These are phyloP conservation scores for Linnaemya tessellans DNA, from an alignment of 2,888 invertebrate genomes.

Conservation along the genomic window DNA sequence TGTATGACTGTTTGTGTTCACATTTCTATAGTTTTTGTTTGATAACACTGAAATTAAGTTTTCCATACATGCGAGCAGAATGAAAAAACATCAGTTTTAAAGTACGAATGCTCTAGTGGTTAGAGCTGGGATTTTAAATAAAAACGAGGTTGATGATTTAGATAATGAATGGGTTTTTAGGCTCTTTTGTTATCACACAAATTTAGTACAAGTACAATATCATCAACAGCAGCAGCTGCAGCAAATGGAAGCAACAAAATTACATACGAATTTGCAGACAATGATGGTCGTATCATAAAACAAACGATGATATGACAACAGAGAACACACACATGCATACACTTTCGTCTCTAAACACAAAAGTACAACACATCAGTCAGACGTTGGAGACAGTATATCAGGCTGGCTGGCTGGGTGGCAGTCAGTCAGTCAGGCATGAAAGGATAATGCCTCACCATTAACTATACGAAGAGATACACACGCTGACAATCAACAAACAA, in stretches of 20 bases:
- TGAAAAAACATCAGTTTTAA: slow-evolving; percentile 29
- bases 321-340: slow-evolving; percentile 22
- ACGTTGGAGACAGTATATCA: slow-evolving; percentile 41
- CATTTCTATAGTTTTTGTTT: slow-evolving; percentile 49
- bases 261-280: slow-evolving; percentile 53
- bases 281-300: slow-evolving; percentile 44
- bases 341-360: not conserved
- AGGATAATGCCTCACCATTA: slow-evolving; percentile 27
- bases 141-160: slow-evolving; percentile 65
- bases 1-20: not conserved
- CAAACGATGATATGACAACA: slow-evolving; percentile 49
- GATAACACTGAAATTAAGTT: slow-evolving; percentile 56
- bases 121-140: slow-evolving; percentile 48
- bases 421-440: slow-evolving; percentile 45
- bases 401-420: slow-evolving; percentile 35
- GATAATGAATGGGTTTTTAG: slow-evolving; percentile 65
- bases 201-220: slow-evolving; percentile 64
- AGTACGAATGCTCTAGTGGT: slow-evolving; percentile 37
- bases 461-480: slow-evolving; percentile 12
- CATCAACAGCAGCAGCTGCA: slow-evolving; percentile 8
- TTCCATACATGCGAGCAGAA: slow-evolving; percentile 23
- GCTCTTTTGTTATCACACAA: slow-evolving; percentile 61
- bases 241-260: slow-evolving; percentile 16
- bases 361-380: slow-evolving; percentile 7
- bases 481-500: slow-evolving; percentile 44